Evolutionary conservation across 92 coral and sea anemone species (phyloP).

Genomic region (Diadumene lineata): DNA sequence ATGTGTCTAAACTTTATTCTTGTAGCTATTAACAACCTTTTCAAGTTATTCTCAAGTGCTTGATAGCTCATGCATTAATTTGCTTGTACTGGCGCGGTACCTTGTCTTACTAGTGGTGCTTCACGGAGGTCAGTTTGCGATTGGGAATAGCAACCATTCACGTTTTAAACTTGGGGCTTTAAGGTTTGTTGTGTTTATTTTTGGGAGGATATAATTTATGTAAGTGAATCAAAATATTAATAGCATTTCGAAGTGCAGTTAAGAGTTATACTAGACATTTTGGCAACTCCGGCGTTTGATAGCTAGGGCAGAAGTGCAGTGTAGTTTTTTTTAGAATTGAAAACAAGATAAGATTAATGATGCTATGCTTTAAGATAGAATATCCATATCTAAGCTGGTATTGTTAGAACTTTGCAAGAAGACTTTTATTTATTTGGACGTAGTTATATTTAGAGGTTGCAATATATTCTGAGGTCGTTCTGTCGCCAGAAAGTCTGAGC

Average conservation of each 20-base stretch:
- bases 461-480: too few relatives aligned
- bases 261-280: neutral
- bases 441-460: too few relatives aligned
- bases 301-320: neutral
- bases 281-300: constrained; percentile 12
- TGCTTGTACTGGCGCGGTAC: neutral
- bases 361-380: neutral
- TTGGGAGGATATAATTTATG: neutral
- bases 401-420: too few relatives aligned
- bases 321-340: neutral
- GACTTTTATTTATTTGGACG: too few relatives aligned
- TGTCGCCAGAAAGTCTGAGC: too few relatives aligned
- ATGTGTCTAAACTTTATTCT: constrained; percentile 3
- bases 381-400: neutral
- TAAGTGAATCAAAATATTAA: neutral
- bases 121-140: neutral
- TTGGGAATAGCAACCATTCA: neutral
- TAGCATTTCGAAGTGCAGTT: neutral
- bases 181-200: constrained; percentile 27
- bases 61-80: constrained; percentile 18
- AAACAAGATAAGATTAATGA: neutral
- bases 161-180: neutral
- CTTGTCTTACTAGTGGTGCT: neutral
- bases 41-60: constrained; percentile 11
- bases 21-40: constrained; percentile 8